Percentiles rank a stretch among this genome's conserved stretches.
Conservation (phyloP, 1,140 invertebrate genomes). For the Macrosteles quadrilineatus region DNA sequence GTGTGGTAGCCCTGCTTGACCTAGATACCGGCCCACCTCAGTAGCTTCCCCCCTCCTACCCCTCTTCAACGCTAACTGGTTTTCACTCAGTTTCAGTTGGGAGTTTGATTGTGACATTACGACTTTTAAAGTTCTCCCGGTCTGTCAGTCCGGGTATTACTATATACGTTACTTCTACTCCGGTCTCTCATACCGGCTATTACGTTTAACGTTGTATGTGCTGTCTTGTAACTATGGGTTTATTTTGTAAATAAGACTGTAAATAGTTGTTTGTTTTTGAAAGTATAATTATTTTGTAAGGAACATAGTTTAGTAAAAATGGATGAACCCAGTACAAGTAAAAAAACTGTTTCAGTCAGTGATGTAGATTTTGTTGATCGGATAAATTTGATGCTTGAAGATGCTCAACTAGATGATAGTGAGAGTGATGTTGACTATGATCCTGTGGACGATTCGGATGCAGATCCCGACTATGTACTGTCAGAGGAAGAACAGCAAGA, state of each 20-base stretch:
- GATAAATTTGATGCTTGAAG: not conserved
- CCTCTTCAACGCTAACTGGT: not conserved
- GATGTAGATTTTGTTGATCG: not conserved
- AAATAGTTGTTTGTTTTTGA: not conserved
- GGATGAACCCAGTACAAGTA: not conserved
- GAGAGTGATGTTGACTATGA: slow-evolving; percentile 17
- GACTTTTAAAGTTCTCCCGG: not conserved
- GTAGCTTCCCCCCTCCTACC: not conserved
- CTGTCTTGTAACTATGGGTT: not conserved
- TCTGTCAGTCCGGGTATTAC: not conserved
- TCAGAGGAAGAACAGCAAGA: slow-evolving; percentile 6
- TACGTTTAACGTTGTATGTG: not conserved
- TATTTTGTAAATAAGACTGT: not conserved
- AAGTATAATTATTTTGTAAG: not conserved
- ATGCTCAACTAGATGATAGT: not conserved
- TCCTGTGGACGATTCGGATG: slow-evolving; percentile 17
- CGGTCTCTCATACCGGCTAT: not conserved
- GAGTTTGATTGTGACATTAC: not conserved
- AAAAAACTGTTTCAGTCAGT: not conserved
- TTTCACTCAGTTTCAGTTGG: too few species aligned
- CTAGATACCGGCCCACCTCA: not conserved
- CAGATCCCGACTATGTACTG: slow-evolving; percentile 10
- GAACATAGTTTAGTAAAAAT: not conserved
- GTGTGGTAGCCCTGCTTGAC: too few species aligned
- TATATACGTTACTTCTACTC: not conserved